A percentile compares a stretch with the other conserved stretches of the same genome.
These are phyloP conservation scores for Ptilodon capucinus DNA, from an alignment of 2,888 invertebrate genomes.

Conservation along the genomic window DNA sequence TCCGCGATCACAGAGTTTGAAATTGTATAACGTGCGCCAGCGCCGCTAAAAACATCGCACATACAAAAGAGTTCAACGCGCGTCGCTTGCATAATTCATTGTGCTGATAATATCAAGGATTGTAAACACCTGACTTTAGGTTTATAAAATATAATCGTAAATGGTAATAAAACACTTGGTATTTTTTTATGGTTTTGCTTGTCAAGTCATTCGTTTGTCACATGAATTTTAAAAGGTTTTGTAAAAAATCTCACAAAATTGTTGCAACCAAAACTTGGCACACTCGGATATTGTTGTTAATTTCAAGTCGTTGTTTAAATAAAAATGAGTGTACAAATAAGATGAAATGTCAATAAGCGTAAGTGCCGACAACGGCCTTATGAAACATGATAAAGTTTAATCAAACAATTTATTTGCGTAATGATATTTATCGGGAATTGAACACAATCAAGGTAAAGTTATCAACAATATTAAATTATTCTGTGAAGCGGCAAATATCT, in stretches of 20 bases:
- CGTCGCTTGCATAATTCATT: slow-evolving; percentile 22
- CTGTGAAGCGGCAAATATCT: no score
- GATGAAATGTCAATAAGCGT: neutral
- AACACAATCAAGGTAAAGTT: no score
- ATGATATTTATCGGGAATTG: neutral
- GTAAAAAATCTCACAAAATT: neutral
- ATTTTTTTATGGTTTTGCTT: slow-evolving; percentile 7
- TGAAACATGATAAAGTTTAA: neutral
- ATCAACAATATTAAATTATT: no score
- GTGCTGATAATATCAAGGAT: slow-evolving; percentile 7
- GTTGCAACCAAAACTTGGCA: no score
- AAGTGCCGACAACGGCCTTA: neutral
- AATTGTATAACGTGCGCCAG: slow-evolving; percentile 15
- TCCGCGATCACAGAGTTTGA: slow-evolving; percentile 15
- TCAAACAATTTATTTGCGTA: neutral
- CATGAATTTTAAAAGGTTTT: slow-evolving; percentile 1
- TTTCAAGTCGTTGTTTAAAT: no score
- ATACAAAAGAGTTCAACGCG: slow-evolving; percentile 62
- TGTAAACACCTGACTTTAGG: slow-evolving; percentile 13
- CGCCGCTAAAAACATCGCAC: slow-evolving; percentile 11
- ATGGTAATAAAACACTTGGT: neutral
- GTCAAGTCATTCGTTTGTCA: neutral
- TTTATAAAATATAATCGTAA: neutral
- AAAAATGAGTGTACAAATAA: no score
- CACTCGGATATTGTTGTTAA: no score